A percentile compares a stretch with the other conserved stretches of the same genome.
These are phyloP conservation scores for Lomographa bimaculata DNA, from an alignment of 2,888 invertebrate genomes.

Conservation along the genomic window DNA sequence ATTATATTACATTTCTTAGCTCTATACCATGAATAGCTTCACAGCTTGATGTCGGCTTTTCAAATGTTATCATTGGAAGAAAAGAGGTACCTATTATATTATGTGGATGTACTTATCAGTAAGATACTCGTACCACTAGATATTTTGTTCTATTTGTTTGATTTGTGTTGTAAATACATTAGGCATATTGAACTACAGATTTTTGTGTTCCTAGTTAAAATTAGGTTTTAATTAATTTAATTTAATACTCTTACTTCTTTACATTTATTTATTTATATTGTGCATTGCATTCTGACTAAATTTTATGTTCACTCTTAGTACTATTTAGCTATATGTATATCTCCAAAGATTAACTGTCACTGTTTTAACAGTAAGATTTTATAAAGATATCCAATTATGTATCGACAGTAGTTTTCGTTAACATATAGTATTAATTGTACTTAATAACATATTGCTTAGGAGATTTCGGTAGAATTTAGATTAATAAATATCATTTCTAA, in stretches of 20 bases:
- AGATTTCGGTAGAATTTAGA: constrained; percentile 71
- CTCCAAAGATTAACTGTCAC: constrained; percentile 54
- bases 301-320: constrained; percentile 65
- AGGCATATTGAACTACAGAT: constrained; percentile 45
- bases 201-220: constrained; percentile 55
- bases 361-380: constrained; percentile 56
- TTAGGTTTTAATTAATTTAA: constrained; percentile 50
- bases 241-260: constrained; percentile 52
- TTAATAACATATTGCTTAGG: constrained; percentile 74
- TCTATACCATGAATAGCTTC: constrained; percentile 72
- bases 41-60: constrained; percentile 81
- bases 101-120: constrained; percentile 70
- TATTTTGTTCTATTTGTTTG: constrained; percentile 52
- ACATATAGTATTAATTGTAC: constrained; percentile 79
- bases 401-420: constrained; percentile 65
- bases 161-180: constrained; percentile 53
- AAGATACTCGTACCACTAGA: constrained; percentile 58
- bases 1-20: constrained; percentile 72
- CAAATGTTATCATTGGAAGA: constrained; percentile 79
- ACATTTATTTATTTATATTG: constrained; percentile 63
- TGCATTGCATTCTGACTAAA: constrained; percentile 63
- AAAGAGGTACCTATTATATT: constrained; percentile 78
- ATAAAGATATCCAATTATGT: constrained; percentile 55
- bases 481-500: constrained; percentile 81
- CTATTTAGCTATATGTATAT: constrained; percentile 61